phyloP scores from a whole-genome alignment of 2,888 invertebrate genomes.

The Eubasilissa splendida region DNA sequence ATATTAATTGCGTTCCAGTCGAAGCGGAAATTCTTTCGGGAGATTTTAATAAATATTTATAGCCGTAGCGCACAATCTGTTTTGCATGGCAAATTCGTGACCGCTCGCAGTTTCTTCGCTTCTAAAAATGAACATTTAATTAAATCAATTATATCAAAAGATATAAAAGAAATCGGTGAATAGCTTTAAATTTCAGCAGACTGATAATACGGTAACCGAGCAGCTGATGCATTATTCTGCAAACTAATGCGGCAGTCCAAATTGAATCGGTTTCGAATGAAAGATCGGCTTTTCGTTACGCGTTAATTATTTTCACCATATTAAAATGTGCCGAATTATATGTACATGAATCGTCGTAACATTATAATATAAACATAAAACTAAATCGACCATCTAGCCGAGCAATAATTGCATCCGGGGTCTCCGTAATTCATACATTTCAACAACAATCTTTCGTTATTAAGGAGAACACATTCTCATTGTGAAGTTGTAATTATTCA shows the following conservation, averaged over 20 bases:
- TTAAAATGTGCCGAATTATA: too few relatives aligned
- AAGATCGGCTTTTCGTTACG: too few relatives aligned
- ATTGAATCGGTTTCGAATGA: too few relatives aligned
- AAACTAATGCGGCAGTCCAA: background rate
- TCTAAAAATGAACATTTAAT: conserved; percentile 40
- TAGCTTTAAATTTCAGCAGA: conserved; percentile 10
- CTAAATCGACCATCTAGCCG: too few relatives aligned
- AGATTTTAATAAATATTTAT: conserved; percentile 21
- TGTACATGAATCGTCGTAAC: too few relatives aligned
- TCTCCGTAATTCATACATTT: too few relatives aligned
- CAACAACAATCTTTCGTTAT: too few relatives aligned
- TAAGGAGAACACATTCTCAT: too few relatives aligned
- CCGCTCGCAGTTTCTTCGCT: conserved; percentile 1
- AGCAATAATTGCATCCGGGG: too few relatives aligned
- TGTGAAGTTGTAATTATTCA: too few relatives aligned
- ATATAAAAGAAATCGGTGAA: conserved; percentile 4
- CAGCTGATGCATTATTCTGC: background rate
- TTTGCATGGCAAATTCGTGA: conserved; percentile 24
- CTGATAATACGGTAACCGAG: conserved; percentile 8
- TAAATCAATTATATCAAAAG: conserved; percentile 29
- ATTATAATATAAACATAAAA: too few relatives aligned
- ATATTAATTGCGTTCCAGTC: background rate
- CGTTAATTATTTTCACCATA: too few relatives aligned
- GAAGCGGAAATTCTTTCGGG: conserved; percentile 4
- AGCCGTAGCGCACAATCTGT: conserved; percentile 9